A percentile compares a stretch with the other conserved stretches of the same genome.
phyloP scores from a whole-genome alignment of 2,888 invertebrate genomes.

The Andrena trimmerana region DNA sequence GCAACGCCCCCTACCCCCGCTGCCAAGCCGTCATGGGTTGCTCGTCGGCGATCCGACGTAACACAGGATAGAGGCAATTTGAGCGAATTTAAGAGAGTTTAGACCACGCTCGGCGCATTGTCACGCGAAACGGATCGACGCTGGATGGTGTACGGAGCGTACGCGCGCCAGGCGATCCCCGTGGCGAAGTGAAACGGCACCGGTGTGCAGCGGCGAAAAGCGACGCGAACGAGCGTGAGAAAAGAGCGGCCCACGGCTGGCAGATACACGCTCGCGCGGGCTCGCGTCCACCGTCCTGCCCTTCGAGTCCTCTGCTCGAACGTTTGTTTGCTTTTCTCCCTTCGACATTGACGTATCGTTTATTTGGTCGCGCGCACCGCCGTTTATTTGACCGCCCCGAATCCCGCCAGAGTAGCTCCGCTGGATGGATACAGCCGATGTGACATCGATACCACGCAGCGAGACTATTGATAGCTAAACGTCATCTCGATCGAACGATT shows the following conservation, averaged over 20 bases:
- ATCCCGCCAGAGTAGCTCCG: neutral
- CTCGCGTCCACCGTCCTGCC: constrained; percentile 9
- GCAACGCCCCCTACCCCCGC: constrained; percentile 70
- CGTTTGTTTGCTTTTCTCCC: constrained; percentile 11
- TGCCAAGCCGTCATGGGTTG: constrained; percentile 75
- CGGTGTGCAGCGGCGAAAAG: constrained; percentile 39
- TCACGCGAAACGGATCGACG: constrained; percentile 47
- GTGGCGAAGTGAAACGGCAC: constrained; percentile 31
- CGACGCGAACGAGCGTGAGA: constrained; percentile 59
- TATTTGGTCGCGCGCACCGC: constrained; percentile 13
- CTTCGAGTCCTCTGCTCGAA: constrained; percentile 5
- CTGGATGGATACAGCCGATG: neutral
- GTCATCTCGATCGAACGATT: constrained; percentile 11
- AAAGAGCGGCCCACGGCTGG: constrained; percentile 36
- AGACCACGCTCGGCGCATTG: constrained; percentile 43
- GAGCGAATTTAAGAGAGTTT: constrained; percentile 75
- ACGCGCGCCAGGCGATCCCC: neutral
- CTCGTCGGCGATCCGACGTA: constrained; percentile 70
- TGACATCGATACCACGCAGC: neutral
- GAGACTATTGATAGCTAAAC: neutral
- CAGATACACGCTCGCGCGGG: constrained; percentile 9
- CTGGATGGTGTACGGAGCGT: constrained; percentile 22
- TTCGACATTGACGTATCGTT: constrained; percentile 8
- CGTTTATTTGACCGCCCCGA: constrained; percentile 25
- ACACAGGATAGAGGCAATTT: constrained; percentile 80